Base-by-base conservation (phyloP, 2,888 invertebrate species). In the Ernsta delagoae region DNA sequence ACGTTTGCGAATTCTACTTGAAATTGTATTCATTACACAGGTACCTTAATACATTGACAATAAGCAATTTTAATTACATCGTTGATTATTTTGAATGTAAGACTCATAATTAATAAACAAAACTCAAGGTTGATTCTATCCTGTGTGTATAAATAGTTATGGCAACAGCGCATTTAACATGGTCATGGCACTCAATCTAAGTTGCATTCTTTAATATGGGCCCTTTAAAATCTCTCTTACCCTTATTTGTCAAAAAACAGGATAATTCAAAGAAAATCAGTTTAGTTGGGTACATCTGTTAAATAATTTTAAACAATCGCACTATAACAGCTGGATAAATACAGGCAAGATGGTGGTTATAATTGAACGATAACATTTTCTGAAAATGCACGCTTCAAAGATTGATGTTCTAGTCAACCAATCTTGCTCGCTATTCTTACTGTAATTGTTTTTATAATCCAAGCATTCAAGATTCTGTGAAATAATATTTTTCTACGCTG, bases 311-410 rank as follows among this genome's bases (percentile, higher is more conserved):
- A 48, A 16, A 16, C 48, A 48, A 48, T 54, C 16, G 9, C 31
- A 53, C 62, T 53, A 41, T 12, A 64, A 63, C 73, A 74, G 74
- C 75, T 78, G 75, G 61, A 71, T 76, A 75, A 75, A 76, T 73
- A 70, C 50, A 57, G 31, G 59, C 66, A 77, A 75, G 71, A 74
- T 71, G 72, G 73, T 61, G 67, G 71, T 71, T 71, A 69, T 77
- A 77, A 77, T 76, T 77, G 78, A 75, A 78, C 74, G 74, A 77
- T 75, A 76, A 76, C 73, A 75, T 75, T 77, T 73, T 71, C 72
- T 59, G 50, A 59, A 75, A 70, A 70, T 74, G 75, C 71, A 73
- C 71, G 69, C 65, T 66, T 48, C 60, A 56, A 66, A 53, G 39
- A 54, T 54, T 31, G 53, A 54, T 54, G 53, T 12, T 8, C 53